phyloP scores from a whole-genome alignment of 2,888 invertebrate genomes.

The Mythimna lalbum region DNA sequence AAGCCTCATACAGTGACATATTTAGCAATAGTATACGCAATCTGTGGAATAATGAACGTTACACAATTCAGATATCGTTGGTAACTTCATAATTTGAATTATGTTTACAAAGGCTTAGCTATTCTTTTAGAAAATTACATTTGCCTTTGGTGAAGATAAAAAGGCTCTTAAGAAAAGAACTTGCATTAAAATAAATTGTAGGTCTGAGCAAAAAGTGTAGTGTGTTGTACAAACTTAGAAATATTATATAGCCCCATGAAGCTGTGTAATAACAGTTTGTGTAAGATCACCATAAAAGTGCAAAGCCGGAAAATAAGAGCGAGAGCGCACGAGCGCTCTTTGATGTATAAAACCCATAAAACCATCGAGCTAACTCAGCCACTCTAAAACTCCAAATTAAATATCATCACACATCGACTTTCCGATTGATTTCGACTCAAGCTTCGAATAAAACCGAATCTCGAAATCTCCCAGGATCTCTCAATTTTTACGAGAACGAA shows the following conservation, averaged over 20 bases:
- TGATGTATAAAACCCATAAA: constrained; percentile 30
- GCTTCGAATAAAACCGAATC: constrained; percentile 59
- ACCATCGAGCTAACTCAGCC: constrained; percentile 16
- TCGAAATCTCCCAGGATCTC: constrained; percentile 50
- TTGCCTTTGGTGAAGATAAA: not conserved
- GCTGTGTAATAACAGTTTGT: constrained; percentile 23
- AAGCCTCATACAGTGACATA: constrained; percentile 72
- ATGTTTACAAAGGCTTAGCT: constrained; percentile 8
- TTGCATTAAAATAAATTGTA: constrained; percentile 5
- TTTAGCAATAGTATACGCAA: constrained; percentile 80
- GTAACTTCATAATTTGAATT: constrained; percentile 53
- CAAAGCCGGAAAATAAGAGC: constrained; percentile 25
- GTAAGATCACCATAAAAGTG: constrained; percentile 23
- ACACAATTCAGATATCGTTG: constrained; percentile 64
- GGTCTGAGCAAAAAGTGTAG: constrained; percentile 1
- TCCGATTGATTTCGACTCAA: constrained; percentile 60
- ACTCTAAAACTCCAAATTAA: constrained; percentile 47
- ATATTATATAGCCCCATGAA: not conserved
- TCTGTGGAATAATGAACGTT: constrained; percentile 74
- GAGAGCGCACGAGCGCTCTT: constrained; percentile 1
- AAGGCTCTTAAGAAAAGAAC: not conserved
- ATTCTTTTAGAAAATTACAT: constrained; percentile 1
- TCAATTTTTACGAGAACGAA: constrained; percentile 66
- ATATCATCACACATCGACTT: constrained; percentile 58
- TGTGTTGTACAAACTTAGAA: not conserved